Percentiles rank a stretch among this genome's conserved stretches.
Evolutionary conservation across 2,113 vertebrate genomes (phyloP).

Genomic region (Chamaea fasciata): DNA sequence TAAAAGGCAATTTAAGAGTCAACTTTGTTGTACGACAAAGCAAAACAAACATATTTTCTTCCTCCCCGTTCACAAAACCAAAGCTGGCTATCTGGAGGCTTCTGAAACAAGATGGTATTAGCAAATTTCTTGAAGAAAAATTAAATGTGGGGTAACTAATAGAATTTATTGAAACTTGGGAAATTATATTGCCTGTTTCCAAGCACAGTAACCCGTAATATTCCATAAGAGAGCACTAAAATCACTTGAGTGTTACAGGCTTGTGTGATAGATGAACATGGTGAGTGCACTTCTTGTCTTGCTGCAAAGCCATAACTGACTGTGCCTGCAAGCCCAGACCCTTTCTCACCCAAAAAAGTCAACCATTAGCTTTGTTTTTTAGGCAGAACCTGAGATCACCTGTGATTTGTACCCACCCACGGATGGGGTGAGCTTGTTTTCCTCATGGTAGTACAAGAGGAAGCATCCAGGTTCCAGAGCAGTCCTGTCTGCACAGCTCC

Average conservation of each 20-base stretch:
- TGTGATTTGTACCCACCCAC: not conserved
- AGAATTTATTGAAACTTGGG: not conserved
- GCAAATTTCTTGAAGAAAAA: not conserved
- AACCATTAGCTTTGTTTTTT: not conserved
- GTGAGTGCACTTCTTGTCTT: not conserved
- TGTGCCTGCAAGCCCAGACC: not conserved
- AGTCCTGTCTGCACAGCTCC: rapidly evolving
- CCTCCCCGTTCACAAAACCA: not conserved
- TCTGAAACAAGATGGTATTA: not conserved
- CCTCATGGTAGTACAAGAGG: not conserved
- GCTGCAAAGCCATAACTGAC: not conserved
- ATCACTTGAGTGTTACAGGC: not conserved
- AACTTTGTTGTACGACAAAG: not conserved
- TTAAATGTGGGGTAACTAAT: not conserved
- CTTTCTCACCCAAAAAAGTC: not conserved
- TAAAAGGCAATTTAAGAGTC: not conserved
- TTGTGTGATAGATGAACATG: not conserved
- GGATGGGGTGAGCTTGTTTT: not conserved
- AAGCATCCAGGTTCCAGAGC: not conserved
- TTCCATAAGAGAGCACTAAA: not conserved
- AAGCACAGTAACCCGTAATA: not conserved
- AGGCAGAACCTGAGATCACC: not conserved
- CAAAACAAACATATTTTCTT: not conserved
- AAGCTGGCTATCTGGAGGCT: not conserved
- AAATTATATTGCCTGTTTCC: not conserved